Percentiles rank a stretch among this genome's conserved stretches.
Conservation (phyloP, 2,797 vertebrate species). For the Hyperoplus immaculatus region DNA sequence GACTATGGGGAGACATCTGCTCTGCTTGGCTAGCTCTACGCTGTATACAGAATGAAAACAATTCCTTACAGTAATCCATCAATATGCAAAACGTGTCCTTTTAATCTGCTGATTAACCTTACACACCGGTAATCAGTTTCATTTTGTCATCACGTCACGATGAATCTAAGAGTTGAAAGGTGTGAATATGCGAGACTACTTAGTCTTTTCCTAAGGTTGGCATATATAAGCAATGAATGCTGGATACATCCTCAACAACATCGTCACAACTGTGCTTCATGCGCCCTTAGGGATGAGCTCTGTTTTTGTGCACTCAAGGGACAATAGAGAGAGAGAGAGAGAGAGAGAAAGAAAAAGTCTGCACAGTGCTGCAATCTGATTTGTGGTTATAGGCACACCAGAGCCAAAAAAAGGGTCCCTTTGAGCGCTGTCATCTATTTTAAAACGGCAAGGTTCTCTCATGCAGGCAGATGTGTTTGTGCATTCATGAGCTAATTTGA, state of each 20-base stretch:
- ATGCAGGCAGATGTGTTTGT: conserved; percentile 60
- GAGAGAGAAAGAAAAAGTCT: conserved; percentile 49
- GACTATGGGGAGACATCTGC: conserved; percentile 84
- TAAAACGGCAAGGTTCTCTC: conserved; percentile 52
- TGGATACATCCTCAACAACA: conserved; percentile 66
- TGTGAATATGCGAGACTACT: conserved; percentile 17
- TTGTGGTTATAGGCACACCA: conserved; percentile 55
- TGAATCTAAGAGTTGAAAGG: conserved; percentile 47
- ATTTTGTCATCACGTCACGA: conserved; percentile 51
- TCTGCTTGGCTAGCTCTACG: conserved; percentile 62
- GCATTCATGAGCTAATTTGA: conserved; percentile 66
- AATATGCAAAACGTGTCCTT: conserved; percentile 66
- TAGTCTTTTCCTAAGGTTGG: conserved; percentile 47
- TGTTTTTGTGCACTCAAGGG: conserved; percentile 67
- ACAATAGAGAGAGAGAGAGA: conserved; percentile 51
- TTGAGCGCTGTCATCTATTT: conserved; percentile 63
- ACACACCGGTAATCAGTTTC: conserved; percentile 49
- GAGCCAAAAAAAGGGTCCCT: conserved; percentile 46
- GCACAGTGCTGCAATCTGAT: conserved; percentile 53
- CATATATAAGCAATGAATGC: conserved; percentile 47
- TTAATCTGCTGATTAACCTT: conserved; percentile 67
- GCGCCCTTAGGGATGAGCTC: conserved; percentile 69
- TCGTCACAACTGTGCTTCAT: conserved; percentile 66
- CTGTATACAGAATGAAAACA: conserved; percentile 64
- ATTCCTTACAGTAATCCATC: conserved; percentile 69